Conservation (phyloP, 2,797 vertebrate species). For the Mus caroli region DNA sequence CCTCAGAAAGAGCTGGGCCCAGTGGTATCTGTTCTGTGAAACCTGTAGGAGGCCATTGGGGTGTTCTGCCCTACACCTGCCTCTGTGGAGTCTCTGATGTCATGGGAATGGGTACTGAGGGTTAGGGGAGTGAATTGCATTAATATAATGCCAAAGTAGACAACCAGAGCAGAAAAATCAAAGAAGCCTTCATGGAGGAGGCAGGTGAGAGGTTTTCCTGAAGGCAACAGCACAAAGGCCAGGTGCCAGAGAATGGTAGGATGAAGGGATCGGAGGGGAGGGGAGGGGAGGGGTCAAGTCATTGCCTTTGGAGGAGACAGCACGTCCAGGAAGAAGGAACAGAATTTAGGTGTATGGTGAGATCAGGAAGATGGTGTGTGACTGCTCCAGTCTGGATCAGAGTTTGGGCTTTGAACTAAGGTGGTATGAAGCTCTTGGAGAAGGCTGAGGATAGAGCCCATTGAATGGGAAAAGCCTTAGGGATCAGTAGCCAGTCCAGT, state of each 20-base stretch:
- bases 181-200: constrained; percentile 40
- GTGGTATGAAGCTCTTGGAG: not conserved
- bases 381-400: not conserved
- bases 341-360: not conserved
- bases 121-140: not conserved
- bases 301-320: not conserved
- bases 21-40: not conserved
- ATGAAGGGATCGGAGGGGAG: not conserved
- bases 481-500: not conserved
- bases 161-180: not conserved
- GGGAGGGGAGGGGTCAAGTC: not conserved
- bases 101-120: not conserved
- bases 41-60: not conserved
- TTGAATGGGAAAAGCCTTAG: not conserved
- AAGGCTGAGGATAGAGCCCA: not conserved
- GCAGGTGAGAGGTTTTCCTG: no score
- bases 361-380: not conserved
- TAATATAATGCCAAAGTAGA: not conserved
- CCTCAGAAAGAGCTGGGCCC: not conserved
- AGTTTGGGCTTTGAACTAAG: not conserved
- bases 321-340: not conserved
- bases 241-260: not conserved
- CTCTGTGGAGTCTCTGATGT: not conserved
- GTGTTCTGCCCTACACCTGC: not conserved
- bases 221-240: not conserved